Conservation (phyloP, 2,113 vertebrate genomes). For the Petaurus breviceps region DNA sequence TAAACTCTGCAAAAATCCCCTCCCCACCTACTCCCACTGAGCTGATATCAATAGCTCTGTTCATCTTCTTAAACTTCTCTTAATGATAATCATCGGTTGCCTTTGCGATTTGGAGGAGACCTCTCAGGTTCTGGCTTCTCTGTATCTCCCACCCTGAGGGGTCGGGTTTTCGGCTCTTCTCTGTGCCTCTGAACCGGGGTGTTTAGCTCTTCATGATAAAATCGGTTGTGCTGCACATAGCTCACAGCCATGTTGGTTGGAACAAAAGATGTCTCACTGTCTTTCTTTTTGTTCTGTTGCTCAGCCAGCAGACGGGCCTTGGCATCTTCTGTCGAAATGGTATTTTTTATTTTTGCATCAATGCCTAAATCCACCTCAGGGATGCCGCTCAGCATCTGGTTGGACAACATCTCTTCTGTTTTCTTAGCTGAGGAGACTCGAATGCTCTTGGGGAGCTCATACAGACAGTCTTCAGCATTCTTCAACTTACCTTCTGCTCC, state of each 20-base stretch:
- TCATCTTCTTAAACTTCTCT: too few species aligned
- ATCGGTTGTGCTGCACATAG: constrained; percentile 98
- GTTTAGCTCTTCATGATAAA: constrained; percentile 95
- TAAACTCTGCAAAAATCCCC: too few species aligned
- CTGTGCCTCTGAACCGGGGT: constrained; percentile 94
- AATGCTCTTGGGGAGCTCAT: constrained; percentile 96
- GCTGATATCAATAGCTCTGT: too few species aligned
- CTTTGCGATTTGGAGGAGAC: too few species aligned
- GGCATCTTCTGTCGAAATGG: constrained; percentile 96
- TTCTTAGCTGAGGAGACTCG: constrained; percentile 96
- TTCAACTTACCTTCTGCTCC: constrained; percentile 95
- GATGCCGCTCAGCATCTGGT: constrained; percentile 99
- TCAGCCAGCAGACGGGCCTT: constrained; percentile 96
- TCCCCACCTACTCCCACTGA: too few species aligned
- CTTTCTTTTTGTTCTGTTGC: constrained; percentile 98
- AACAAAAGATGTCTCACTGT: constrained; percentile 96
- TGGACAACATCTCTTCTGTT: constrained; percentile 98
- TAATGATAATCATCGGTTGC: too few species aligned
- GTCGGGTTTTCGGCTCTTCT: constrained; percentile 96
- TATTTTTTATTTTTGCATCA: constrained; percentile 99
- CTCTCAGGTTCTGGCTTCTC: constrained; percentile 96
- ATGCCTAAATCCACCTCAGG: constrained; percentile 98
- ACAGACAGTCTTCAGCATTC: constrained; percentile 95
- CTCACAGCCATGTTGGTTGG: constrained; percentile 99
- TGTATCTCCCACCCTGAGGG: constrained; percentile 94